Conservation (phyloP, 2,797 vertebrate genomes). For the Coregonus ussuriensis region DNA sequence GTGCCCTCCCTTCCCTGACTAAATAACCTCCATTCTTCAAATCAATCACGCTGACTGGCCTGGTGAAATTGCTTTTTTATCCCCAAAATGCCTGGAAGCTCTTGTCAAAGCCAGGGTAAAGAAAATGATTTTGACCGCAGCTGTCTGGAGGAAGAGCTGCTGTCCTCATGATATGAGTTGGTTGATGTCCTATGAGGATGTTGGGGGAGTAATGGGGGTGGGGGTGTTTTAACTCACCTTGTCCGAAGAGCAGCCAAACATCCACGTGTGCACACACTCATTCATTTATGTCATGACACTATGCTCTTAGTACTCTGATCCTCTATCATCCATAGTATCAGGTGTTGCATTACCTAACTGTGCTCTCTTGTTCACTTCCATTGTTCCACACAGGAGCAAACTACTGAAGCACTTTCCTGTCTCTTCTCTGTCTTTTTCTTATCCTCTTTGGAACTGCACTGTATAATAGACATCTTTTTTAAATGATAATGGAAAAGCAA, state of each 20-base stretch:
- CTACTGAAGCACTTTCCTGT: background rate
- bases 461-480: background rate
- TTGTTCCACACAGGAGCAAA: background rate
- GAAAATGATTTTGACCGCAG: conserved; percentile 41
- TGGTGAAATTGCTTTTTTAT: conserved; percentile 67
- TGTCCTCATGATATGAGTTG: conserved; percentile 24
- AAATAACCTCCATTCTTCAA: conserved; percentile 45
- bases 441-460: background rate
- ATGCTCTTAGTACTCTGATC: conserved; percentile 23
- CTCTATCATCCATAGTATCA: conserved; percentile 20
- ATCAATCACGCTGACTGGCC: conserved; percentile 44
- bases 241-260: conserved; percentile 39
- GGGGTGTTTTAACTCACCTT: conserved; percentile 37
- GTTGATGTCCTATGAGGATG: conserved; percentile 19
- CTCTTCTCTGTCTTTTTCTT: background rate
- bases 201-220: background rate
- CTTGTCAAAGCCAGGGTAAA: conserved; percentile 49
- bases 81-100: conserved; percentile 63
- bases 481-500: background rate
- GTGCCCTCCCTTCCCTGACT: conserved; percentile 41
- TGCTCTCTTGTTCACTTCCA: conserved; percentile 23
- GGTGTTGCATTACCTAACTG: conserved; percentile 35
- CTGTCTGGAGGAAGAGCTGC: conserved; percentile 49
- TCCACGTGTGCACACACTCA: conserved; percentile 9
- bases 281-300: background rate